Percentiles rank a stretch among this genome's conserved stretches.
Conservation (phyloP, 2,113 vertebrate genomes). For the Ptilonorhynchus violaceus region DNA sequence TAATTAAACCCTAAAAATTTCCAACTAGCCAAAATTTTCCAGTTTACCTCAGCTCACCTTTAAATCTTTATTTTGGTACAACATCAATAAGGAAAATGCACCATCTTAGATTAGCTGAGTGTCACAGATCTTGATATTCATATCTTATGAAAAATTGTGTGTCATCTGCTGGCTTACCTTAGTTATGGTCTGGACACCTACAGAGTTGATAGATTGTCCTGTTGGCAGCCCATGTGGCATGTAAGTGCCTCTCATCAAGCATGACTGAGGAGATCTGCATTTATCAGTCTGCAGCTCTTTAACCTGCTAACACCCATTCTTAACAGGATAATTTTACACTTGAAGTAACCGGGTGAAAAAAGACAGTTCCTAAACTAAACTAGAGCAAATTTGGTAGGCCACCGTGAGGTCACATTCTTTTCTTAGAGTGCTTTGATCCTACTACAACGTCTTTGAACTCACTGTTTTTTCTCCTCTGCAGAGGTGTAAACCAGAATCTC, state of each 20-base stretch:
- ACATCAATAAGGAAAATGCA: neutral
- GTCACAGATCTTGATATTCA: neutral
- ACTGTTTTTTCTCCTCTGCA: neutral
- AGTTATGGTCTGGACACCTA: neutral
- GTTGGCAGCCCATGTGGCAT: neutral
- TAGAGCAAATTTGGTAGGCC: neutral
- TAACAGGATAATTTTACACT: neutral
- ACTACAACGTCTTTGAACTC: neutral
- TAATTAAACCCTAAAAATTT: neutral
- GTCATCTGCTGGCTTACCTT: neutral
- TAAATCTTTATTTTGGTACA: neutral
- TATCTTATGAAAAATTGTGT: slow-evolving; percentile 30
- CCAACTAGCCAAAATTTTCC: neutral
- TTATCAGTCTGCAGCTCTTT: slow-evolving; percentile 39
- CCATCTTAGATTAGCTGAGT: neutral
- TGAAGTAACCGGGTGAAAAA: neutral
- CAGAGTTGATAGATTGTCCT: neutral
- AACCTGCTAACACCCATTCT: slow-evolving; percentile 6
- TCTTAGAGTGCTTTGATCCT: neutral
- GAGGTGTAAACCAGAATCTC: neutral
- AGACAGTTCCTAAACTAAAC: neutral
- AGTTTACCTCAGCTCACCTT: neutral
- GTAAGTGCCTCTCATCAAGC: neutral
- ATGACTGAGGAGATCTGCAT: neutral
- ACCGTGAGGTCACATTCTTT: neutral